Conservation (phyloP, 2,113 vertebrate species). For the Ailuropoda melanoleuca region DNA sequence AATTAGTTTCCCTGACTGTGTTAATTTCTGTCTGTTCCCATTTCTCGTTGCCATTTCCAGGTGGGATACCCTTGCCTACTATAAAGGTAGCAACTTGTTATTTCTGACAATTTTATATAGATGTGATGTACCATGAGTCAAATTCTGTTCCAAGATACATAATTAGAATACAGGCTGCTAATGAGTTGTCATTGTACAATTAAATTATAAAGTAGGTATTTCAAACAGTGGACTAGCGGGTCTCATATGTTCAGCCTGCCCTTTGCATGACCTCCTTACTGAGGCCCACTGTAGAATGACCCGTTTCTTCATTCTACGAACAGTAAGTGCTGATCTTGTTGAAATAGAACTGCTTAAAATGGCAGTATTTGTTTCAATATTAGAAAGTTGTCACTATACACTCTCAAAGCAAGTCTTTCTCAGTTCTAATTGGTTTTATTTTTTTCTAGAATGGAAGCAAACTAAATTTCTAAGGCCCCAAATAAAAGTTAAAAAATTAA, state of each 20-base stretch:
- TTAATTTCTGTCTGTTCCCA: background rate
- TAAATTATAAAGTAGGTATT: background rate
- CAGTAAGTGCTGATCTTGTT: background rate
- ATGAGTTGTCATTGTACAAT: background rate
- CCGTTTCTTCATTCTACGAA: background rate
- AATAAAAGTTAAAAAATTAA: constrained; percentile 43
- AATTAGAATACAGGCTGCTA: background rate
- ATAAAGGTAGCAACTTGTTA: background rate
- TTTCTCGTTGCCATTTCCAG: background rate
- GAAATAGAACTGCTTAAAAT: background rate
- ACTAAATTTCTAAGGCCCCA: constrained; percentile 53
- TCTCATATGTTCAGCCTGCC: background rate
- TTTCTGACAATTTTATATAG: background rate
- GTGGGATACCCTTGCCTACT: background rate
- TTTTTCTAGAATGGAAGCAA: constrained; percentile 4
- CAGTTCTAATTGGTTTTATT: constrained; percentile 29
- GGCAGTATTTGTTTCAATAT: background rate
- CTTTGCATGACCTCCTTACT: background rate
- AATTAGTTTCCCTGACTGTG: background rate
- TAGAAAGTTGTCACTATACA: background rate
- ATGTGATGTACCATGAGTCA: background rate
- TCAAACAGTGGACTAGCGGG: background rate
- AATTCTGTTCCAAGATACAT: background rate
- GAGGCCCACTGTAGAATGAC: background rate
- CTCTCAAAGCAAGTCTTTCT: constrained; percentile 38